Evolutionary conservation across 2,797 vertebrate genomes (phyloP).

Genomic region (Antrozous pallidus): DNA sequence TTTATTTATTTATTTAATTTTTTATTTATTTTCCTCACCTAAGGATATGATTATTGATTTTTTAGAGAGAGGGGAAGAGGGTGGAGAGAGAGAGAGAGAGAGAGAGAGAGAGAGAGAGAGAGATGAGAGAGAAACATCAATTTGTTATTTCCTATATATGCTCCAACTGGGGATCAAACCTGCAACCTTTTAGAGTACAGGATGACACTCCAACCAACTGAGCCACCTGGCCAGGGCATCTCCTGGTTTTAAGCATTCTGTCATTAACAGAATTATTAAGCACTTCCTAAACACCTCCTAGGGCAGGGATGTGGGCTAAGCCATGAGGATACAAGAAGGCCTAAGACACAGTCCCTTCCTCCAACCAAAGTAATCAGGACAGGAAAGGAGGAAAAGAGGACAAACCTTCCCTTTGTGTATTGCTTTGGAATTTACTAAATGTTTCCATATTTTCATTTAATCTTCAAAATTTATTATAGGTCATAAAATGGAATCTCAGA

Average conservation of each 20-base stretch:
- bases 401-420: not conserved
- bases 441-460: not conserved
- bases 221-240: not conserved
- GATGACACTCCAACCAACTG: not conserved
- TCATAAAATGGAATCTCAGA: not conserved
- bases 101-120: no score
- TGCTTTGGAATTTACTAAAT: not conserved
- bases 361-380: not conserved
- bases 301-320: not conserved
- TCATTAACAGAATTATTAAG: not conserved
- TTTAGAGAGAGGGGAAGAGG: not conserved
- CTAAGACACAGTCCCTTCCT: not conserved
- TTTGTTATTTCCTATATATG: not conserved
- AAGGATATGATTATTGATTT: not conserved
- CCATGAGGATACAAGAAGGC: not conserved
- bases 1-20: no score
- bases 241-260: not conserved
- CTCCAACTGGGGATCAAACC: not conserved
- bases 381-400: not conserved
- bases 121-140: not conserved
- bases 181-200: not conserved
- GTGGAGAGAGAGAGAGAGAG: not conserved
- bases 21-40: not conserved
- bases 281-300: not conserved
- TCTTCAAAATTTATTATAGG: not conserved